Conservation (phyloP, 2,888 invertebrate species). For the Nipponacmea schrenckii region DNA sequence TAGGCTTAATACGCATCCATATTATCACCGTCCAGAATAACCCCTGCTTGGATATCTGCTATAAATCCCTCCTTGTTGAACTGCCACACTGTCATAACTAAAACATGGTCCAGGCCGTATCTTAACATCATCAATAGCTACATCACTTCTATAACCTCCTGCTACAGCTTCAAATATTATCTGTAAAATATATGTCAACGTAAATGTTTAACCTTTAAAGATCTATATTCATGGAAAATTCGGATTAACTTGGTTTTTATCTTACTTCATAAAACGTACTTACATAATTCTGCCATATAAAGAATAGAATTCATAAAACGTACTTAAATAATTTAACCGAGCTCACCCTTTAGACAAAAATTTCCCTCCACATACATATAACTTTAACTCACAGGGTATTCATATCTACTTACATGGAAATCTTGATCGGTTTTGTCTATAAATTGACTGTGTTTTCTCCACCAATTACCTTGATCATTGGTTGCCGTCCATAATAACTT, state of each 20-base stretch:
- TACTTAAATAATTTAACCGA: no score
- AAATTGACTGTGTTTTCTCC: constrained; percentile 23
- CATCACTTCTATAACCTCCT: constrained; percentile 29
- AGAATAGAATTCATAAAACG: no score
- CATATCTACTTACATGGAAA: constrained; percentile 23
- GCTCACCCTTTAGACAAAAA: no score
- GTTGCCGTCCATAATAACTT: constrained; percentile 23
- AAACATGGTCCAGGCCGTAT: constrained; percentile 28
- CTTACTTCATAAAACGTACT: no score
- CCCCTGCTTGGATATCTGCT: background rate
- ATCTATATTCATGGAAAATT: no score
- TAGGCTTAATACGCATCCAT: no score
- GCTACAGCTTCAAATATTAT: constrained; percentile 33
- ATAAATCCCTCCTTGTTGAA: background rate
- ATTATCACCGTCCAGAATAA: background rate
- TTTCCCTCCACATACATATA: no score
- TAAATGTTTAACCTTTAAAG: no score
- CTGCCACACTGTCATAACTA: constrained; percentile 10
- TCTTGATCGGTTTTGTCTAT: constrained; percentile 18
- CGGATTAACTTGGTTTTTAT: no score
- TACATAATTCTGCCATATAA: no score
- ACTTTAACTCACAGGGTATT: no score
- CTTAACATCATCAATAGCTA: constrained; percentile 37
- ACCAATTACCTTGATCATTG: constrained; percentile 32
- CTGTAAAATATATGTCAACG: constrained; percentile 20